A percentile compares a stretch with the other conserved stretches of the same genome.
Evolutionary conservation across 2,797 vertebrate species (phyloP).

Genomic region (Leucoraja ocellata): DNA sequence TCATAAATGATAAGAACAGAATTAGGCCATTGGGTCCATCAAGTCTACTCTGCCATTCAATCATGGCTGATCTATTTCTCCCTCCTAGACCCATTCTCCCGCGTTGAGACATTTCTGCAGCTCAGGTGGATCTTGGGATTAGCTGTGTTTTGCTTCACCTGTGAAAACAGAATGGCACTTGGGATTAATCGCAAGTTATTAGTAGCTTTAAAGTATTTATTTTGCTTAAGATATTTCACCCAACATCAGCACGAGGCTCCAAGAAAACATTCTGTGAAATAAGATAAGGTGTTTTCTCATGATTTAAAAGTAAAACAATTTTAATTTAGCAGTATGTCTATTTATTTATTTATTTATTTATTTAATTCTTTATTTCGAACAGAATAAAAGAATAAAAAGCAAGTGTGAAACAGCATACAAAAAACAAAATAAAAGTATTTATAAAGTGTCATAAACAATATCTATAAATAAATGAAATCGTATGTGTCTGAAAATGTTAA

Average conservation of each 20-base stretch:
- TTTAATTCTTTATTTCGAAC: no score
- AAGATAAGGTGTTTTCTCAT: not conserved
- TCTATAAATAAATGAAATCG: no score
- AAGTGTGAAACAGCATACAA: no score
- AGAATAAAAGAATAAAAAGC: no score
- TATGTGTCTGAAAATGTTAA: not conserved
- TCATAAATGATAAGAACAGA: no score
- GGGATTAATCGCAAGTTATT: not conserved
- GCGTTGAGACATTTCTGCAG: not conserved
- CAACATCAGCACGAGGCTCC: not conserved
- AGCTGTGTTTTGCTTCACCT: not conserved
- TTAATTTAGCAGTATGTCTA: slow-evolving; percentile 32
- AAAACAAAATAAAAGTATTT: no score
- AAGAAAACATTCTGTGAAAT: not conserved
- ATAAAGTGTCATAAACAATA: no score
- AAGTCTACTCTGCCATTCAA: no score
- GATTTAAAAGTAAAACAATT: not conserved
- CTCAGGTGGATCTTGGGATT: not conserved
- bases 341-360: no score
- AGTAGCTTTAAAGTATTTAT: not conserved
- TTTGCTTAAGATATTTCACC: not conserved
- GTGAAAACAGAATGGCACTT: not conserved
- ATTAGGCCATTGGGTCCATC: no score
- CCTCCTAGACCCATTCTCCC: no score
- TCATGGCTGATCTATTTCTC: no score